phyloP scores from a whole-genome alignment of 2,888 invertebrate species.

The Carabus problematicus region DNA sequence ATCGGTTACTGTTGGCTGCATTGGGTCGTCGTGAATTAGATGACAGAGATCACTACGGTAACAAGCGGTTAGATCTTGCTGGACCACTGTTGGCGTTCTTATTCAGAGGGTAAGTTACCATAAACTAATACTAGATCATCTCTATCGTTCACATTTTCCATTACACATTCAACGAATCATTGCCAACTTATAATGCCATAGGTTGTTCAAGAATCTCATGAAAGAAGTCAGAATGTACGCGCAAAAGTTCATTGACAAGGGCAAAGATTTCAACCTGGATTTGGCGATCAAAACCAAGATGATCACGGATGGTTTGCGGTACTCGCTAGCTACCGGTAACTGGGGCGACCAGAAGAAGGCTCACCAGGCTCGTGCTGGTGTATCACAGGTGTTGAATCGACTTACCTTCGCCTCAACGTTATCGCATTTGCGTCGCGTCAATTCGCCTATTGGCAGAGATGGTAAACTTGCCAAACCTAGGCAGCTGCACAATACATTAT shows the following conservation, averaged over 20 bases:
- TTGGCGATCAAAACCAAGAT: conserved; percentile 96
- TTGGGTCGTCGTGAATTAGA: conserved; percentile 96
- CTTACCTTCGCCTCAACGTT: conserved; percentile 98
- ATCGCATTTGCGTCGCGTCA: conserved; percentile 96
- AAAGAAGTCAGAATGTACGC: conserved; percentile 99
- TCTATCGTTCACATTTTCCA: no score
- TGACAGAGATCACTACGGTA: conserved; percentile 99
- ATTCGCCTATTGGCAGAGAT: conserved; percentile 98
- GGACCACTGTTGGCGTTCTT: conserved; percentile 96
- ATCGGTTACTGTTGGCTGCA: conserved; percentile 91
- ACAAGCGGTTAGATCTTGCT: conserved; percentile 96
- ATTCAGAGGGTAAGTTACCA: conserved; percentile 78
- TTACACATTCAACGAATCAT: no score
- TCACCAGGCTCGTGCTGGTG: conserved; percentile 96
- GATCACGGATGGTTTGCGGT: conserved; percentile 96
- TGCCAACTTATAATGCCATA: no score
- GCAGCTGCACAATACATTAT: conserved; percentile 97
- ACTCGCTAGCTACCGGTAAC: conserved; percentile 98
- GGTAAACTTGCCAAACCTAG: conserved; percentile 99
- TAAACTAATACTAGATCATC: no score
- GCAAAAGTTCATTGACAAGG: conserved; percentile 98
- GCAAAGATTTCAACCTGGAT: conserved; percentile 98
- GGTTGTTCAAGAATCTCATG: conserved; percentile 91
- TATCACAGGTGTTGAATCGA: conserved; percentile 97
- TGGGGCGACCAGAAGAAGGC: conserved; percentile 99